Conservation (phyloP, 2,797 vertebrate species). For the Halcyon badia region DNA sequence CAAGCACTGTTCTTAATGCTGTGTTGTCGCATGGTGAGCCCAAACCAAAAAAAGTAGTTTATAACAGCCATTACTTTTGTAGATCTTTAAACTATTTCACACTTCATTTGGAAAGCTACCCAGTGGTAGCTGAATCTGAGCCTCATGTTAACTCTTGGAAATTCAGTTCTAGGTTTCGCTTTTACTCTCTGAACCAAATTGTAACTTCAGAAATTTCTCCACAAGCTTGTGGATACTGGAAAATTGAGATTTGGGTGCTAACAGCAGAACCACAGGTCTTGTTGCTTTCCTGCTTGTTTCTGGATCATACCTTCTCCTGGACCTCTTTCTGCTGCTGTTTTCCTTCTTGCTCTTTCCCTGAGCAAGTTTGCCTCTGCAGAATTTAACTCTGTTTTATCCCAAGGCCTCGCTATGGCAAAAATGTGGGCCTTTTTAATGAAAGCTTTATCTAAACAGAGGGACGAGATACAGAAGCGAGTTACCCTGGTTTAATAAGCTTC, state of each 20-base stretch:
- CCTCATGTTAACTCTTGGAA: not conserved
- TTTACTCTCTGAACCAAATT: not conserved
- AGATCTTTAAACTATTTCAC: too few relatives aligned
- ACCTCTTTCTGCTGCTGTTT: not conserved
- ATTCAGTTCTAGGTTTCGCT: not conserved
- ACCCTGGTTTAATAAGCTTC: not conserved
- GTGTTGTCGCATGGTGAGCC: not conserved
- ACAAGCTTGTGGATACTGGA: not conserved
- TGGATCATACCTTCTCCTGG: not conserved
- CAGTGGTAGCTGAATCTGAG: not conserved
- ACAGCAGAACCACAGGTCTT: not conserved
- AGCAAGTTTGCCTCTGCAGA: not conserved
- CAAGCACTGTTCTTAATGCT: not conserved
- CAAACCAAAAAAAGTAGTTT: not conserved
- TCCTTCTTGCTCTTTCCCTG: rapidly evolving
- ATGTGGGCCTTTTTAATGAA: not conserved
- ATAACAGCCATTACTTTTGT: too few relatives aligned
- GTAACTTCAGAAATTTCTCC: not conserved
- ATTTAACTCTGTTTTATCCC: not conserved
- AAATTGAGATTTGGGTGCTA: not conserved
- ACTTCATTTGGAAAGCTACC: too few relatives aligned
- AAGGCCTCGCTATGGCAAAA: not conserved
- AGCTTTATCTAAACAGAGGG: not conserved
- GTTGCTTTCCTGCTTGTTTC: not conserved
- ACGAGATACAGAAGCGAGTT: not conserved